Percentiles rank a stretch among this genome's conserved stretches.
Conservation (phyloP, 2,888 invertebrate species). For the Synergus itoensis region DNA sequence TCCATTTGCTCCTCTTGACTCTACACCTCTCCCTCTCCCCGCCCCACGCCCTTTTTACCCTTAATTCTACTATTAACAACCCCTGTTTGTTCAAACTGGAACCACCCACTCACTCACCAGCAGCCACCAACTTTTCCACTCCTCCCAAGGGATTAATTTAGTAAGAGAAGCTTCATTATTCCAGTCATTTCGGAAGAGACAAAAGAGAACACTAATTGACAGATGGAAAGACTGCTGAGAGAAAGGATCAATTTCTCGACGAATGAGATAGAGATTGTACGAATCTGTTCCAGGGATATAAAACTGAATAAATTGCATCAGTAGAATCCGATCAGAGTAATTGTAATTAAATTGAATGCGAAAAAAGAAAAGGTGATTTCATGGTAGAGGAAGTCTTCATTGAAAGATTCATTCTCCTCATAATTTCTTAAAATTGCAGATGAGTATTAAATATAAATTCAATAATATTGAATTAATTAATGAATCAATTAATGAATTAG, state of each 20-base stretch:
- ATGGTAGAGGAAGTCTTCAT: neutral
- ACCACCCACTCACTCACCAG: neutral
- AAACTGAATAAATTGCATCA: neutral
- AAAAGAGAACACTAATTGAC: constrained; percentile 7
- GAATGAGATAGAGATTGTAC: neutral
- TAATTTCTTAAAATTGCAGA: no score
- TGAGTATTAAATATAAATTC: no score
- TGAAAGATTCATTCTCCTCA: neutral
- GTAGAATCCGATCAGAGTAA: neutral
- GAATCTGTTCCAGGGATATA: neutral
- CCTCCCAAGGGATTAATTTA: neutral
- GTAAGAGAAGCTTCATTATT: neutral
- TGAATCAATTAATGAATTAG: no score
- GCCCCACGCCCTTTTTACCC: neutral
- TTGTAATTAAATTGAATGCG: neutral
- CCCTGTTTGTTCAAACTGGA: neutral
- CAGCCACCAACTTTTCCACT: neutral
- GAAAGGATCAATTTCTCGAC: neutral
- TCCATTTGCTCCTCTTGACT: constrained; percentile 7
- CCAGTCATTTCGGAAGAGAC: neutral
- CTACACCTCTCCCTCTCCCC: neutral
- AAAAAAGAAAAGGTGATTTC: neutral
- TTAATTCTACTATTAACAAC: neutral
- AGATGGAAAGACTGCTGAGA: neutral
- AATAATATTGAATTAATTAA: no score